A percentile compares a stretch with the other conserved stretches of the same genome.
Conservation (phyloP, 2,888 invertebrate genomes). For the Acanthosepion pharaonis region DNA sequence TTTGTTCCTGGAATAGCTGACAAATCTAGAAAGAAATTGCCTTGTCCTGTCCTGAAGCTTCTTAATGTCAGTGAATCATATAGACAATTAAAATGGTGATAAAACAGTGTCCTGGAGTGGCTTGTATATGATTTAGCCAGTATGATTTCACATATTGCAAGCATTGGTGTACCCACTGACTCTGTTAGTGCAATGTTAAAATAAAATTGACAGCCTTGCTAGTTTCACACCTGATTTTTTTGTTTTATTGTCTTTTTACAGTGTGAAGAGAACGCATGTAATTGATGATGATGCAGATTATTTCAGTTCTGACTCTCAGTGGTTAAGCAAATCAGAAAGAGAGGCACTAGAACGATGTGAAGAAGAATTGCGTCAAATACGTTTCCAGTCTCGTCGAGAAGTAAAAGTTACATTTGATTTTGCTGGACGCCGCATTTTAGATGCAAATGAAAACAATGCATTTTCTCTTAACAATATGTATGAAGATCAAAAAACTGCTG, state of each 20-base stretch:
- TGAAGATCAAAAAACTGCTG: slow-evolving; percentile 33
- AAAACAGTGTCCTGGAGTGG: too few relatives aligned
- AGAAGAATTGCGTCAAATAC: slow-evolving; percentile 81
- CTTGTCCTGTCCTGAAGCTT: too few relatives aligned
- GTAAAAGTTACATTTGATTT: slow-evolving; percentile 87
- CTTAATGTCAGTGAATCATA: too few relatives aligned
- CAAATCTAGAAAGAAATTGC: too few relatives aligned
- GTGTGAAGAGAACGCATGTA: slow-evolving; percentile 83
- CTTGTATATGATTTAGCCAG: too few relatives aligned
- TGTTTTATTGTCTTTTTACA: slow-evolving; percentile 67
- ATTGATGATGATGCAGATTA: slow-evolving; percentile 97
- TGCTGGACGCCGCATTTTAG: slow-evolving; percentile 76
- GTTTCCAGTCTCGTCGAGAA: slow-evolving; percentile 81
- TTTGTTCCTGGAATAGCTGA: too few relatives aligned
- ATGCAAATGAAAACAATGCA: slow-evolving; percentile 70
- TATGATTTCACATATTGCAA: too few relatives aligned
- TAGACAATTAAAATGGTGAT: too few relatives aligned
- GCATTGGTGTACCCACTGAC: too few relatives aligned
- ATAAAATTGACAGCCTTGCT: not conserved
- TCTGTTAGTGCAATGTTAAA: too few relatives aligned
- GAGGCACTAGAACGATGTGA: slow-evolving; percentile 81
- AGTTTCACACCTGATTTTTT: not conserved
- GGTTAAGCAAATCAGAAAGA: slow-evolving; percentile 84
- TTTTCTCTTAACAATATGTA: not conserved
- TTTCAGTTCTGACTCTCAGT: slow-evolving; percentile 83